These are phyloP conservation scores for Ypsolopha scabrella DNA, from an alignment of 2,888 invertebrate species.

Conservation along the genomic window DNA sequence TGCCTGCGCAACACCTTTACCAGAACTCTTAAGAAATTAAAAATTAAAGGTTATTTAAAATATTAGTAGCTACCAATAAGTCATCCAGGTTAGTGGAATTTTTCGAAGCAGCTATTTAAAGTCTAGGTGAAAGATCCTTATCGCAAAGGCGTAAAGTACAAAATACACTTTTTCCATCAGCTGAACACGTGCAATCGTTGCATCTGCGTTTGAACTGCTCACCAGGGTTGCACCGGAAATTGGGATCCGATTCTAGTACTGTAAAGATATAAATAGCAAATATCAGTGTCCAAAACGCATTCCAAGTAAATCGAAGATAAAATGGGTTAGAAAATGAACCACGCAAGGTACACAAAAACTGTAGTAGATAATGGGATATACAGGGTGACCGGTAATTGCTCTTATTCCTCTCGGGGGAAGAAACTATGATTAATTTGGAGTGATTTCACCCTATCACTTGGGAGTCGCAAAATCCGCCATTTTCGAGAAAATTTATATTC, in stretches of 20 bases:
- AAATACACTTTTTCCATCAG: constrained; percentile 51
- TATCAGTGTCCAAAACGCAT: not conserved
- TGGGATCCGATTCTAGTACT: constrained; percentile 32
- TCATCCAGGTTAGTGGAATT: not conserved
- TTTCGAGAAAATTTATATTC: no score
- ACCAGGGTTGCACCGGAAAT: constrained; percentile 61
- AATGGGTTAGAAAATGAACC: not conserved
- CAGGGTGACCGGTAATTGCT: not conserved
- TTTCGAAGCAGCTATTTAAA: not conserved
- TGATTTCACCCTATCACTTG: no score
- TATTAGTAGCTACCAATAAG: not conserved
- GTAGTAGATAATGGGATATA: not conserved
- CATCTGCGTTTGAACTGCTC: constrained; percentile 57
- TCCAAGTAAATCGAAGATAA: not conserved
- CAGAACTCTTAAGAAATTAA: no score
- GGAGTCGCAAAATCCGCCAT: not conserved
- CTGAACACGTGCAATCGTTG: constrained; percentile 63
- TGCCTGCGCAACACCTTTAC: no score
- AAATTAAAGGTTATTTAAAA: no score
- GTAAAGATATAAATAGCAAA: not conserved
- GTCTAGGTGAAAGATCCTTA: constrained; percentile 20
- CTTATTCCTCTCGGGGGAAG: not conserved
- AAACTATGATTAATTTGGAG: no score
- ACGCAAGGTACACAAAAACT: not conserved
- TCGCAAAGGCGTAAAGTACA: constrained; percentile 59